Percentiles rank a stretch among this genome's conserved stretches.
phyloP scores from a whole-genome alignment of 2,888 invertebrate species.

The Andrena marginata region DNA sequence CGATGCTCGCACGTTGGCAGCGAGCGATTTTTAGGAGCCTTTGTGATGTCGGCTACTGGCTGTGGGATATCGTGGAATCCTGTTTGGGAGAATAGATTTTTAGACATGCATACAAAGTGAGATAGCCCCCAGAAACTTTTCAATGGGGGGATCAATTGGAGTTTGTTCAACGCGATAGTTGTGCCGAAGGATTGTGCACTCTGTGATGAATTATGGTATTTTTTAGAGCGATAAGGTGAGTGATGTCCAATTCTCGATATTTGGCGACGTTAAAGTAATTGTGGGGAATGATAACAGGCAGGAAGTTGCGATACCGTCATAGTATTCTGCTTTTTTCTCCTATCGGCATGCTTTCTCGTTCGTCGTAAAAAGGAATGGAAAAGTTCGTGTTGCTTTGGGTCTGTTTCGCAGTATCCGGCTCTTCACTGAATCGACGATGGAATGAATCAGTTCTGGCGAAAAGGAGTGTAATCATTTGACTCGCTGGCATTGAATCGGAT shows the following conservation, averaged over 20 bases:
- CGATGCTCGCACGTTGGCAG: no score
- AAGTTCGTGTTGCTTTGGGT: neutral
- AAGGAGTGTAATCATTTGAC: neutral
- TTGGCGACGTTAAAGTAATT: neutral
- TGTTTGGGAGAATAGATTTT: no score
- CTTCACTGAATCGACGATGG: constrained; percentile 20
- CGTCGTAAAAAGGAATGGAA: neutral
- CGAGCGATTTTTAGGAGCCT: no score
- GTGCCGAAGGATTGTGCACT: neutral
- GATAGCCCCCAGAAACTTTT: neutral
- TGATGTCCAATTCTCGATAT: neutral
- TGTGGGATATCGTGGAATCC: no score
- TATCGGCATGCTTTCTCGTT: neutral
- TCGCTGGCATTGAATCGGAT: constrained; percentile 4
- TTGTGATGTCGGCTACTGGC: no score
- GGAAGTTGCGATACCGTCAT: neutral
- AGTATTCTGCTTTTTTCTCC: neutral
- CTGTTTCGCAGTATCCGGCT: neutral
- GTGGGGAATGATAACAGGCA: neutral
- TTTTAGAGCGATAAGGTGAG: constrained; percentile 38
- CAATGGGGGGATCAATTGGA: neutral
- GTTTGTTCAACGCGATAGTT: neutral
- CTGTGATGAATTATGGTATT: constrained; percentile 38
- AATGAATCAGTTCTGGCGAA: constrained; percentile 35
- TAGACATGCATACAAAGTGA: no score